Base-by-base conservation (phyloP, 2,888 invertebrate genomes). In the Brachyptera risi region DNA sequence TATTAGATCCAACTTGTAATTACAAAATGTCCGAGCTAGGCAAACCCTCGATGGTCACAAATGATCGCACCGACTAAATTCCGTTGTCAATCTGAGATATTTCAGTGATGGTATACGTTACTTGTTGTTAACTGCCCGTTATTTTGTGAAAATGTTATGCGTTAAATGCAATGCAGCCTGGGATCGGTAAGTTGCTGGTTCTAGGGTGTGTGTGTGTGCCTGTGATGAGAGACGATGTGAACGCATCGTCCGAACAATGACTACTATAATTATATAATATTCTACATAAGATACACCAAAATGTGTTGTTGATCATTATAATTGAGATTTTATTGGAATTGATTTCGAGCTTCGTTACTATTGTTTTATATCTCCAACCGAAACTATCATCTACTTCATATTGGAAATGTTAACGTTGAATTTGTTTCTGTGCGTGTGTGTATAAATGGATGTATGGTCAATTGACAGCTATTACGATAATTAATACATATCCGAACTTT, bases 1-100 rank as follows among this genome's bases (percentile, higher is more conserved):
- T 15, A 13, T 11, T 47, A 24, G 47, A 3, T 17, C 42, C 17
- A 42, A n/a, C n/a, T n/a, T n/a, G n/a, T n/a, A n/a, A 21, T 17
- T n/a, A n/a, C n/a, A n/a, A 19, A 42, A 7, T 3, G 47, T 54
- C 54, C 54, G 54, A 54, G 35, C 54, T 54, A 54, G 54, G 54
- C 54, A 17, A 37, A 19, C 35, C 54, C 31, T n/a, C 27, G 31
- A 31, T 27, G n/a, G n/a, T n/a, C n/a, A n/a, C n/a, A n/a, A n/a
- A n/a, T n/a, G n/a, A n/a, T 21, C 44, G 11, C 19, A 11, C 44
- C 44, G 44, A 54, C 35, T 35, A 54, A 54, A 17, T 37, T 15
- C 54, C 24, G 13, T 11, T 21, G 23, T 35, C 24, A 27, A 54
- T 62, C 62, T 62, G 62, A 62, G 62, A 62, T 62, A 62, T 62